Evolutionary conservation across 2,888 invertebrate species (phyloP), one percentile per base, ranked within the genome.

Genomic region (Napeogenes sylphis): DNA sequence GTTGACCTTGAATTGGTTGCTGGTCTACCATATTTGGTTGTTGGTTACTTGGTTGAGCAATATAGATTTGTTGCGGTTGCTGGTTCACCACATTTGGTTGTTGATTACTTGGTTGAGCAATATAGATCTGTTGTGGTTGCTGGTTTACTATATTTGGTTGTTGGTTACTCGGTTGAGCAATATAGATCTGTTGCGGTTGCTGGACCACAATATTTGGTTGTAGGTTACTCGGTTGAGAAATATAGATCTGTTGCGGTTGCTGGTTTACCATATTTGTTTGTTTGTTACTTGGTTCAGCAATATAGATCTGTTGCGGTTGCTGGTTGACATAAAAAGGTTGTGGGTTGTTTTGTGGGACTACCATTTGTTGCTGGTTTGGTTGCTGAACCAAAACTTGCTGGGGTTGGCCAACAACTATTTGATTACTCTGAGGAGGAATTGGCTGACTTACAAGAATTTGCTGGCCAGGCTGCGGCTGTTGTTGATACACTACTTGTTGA

Each of bases 21-120:
- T 60, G 67, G 46, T 45, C 61, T 30, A 66, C 46, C 13, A 62
- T n/a, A 3, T 58, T 3, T 13, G 58, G 38, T 32, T 64, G 66
- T 54, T 68, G 68, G 55, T 62, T 67, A 38, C 69, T 59, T 58
- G 66, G 66, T 38, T 68, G 67, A 53, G 61, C 59, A 10, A 65
- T 30, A 51, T 65, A 51, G 10, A 68, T 38, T 42, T 65, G 67
- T 46, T 61, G 61, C 12, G 62, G 59, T 55, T 66, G 66, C 61
- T 65, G 63, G 46, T 64, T 61, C n/a, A n/a, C n/a, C n/a, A n/a
- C n/a, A n/a, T n/a, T n/a, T n/a, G n/a, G n/a, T n/a, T n/a, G n/a
- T n/a, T n/a, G n/a, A n/a, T n/a, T n/a, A n/a, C n/a, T n/a, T n/a
- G n/a, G n/a, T n/a, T n/a, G n/a, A n/a, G n/a, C n/a, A n/a, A n/a